Evolutionary conservation across 1,140 invertebrate genomes (phyloP), one percentile per base, ranked within the genome.

Genomic region (Drosophila santomea): DNA sequence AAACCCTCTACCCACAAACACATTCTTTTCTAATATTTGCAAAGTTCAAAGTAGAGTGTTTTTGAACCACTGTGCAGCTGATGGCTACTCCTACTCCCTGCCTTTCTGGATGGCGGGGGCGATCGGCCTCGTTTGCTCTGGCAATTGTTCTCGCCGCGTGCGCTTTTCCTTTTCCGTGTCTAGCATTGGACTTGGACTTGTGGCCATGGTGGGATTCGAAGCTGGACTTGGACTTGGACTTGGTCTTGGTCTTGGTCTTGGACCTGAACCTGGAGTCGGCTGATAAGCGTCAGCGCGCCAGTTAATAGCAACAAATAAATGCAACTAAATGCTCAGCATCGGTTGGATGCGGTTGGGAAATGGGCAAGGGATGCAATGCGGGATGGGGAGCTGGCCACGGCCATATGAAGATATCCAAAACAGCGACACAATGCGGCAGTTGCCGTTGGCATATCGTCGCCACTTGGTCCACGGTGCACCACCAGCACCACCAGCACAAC

Each of bases 271-370:
- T 61, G 80, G 54, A 52, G 43, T 59, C 23, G 50, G 32, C 17
- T 88, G 89, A 91, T 91, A 91, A 91, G 89, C 89, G 88, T 88
- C 88, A 80, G 88, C 80, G 84, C 77, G 81, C 89, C 89, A 91
- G 89, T 91, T 91, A 91, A 91, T 91, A 86, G 89, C 84, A 91
- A 91, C 89, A 91, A 91, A 91, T 91, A 89, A 91, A 91, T 91
- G 84, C 85, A 91, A 86, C 89, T 91, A 91, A 91, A 91, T 91
- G 89, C 80, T 91, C 67, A 47, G 64, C 38, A 28, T 23, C n/a
- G 56, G 39, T 17, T 38, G 41, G 43, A 6, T 20, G 17, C n/a
- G n/a, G 52, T n/a, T 47, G 50, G 28, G 63, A 35, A 39, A 43
- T 20, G 20, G 17, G 17, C 17, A 17, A 17, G 56, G 74, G 36